Evolutionary conservation across 2,113 vertebrate species (phyloP), one percentile per base, ranked within the genome.

Genomic region (Spilogale gracilis): DNA sequence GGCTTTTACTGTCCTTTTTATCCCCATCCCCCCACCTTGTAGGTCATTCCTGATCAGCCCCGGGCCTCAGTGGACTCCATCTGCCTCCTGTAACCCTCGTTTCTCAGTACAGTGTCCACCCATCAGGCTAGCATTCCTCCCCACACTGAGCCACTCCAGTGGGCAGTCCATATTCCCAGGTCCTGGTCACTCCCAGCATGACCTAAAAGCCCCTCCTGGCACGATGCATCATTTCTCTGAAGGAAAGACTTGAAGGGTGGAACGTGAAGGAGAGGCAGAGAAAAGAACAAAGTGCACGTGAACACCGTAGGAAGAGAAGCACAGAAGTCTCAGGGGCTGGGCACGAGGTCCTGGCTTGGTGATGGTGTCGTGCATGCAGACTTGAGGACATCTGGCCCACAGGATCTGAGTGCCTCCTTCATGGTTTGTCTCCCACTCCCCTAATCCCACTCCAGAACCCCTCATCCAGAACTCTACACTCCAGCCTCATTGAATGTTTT

Each of bases 371-470:
- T 18, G 30, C 25, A 76, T 56, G 10, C 13, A 5, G 48, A 32
- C 25, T 6, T 38, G 9, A 14, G 10, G 23, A 30, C 18, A 32
- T 86, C 45, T 25, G 43, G 1, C 30, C 7, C 67, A 16, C 5
- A 25, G 13, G 25, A 58, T 38, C 56, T 14, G 32, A 12, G 52
- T 6, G 1, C n/a, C 58, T 21, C 8, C 43, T 27, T 25, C 1
- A 2, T 1, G 4, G 30, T 30, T 91, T 32, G 9, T 30, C 32
- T 32, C n/a, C 61, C 17, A 5, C 21, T 50, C 32, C 18, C n/a
- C 9, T 6, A 16, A 2, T 30, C 52, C 32, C 20, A 30, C 1
- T 11, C 1, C 9, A n/a, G 63, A 50, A 50, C 0, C 45, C 7
- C 20, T 88, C 8, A 14, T 30, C 30, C 25, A 38, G 61, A 85